These are phyloP conservation scores for fruit fly (Drosophila melanogaster) DNA, from an alignment of 1,140 invertebrate species.

Conservation along the genomic window Release_6_plus_ISO1_MT NT_033777.3:14874501-14875000, in stretches of 20 bases:
- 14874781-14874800: conserved; percentile 42
- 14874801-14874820: conserved; percentile 14
- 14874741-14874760: conserved; percentile 16
- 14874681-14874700: no score
- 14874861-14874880: conserved; percentile 81
- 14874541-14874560: conserved; percentile 9
- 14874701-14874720: no score
- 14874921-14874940: background rate
- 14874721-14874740: no score
- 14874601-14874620: no score
- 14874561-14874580: no score
- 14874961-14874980: conserved; percentile 80
- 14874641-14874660: no score
- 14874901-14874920: conserved; percentile 38
- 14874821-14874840: conserved; percentile 3
- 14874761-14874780: conserved; percentile 47
- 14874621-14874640: no score
- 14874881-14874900: conserved; percentile 77
- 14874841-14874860: conserved; percentile 18
- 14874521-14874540: conserved; percentile 69
- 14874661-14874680: no score
- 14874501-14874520: conserved; percentile 63
- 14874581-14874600: no score
- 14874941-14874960: conserved; percentile 59
- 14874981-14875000: conserved; percentile 66